Conservation (phyloP, 2,888 invertebrate genomes). For the Hoplodrina ambigua region DNA sequence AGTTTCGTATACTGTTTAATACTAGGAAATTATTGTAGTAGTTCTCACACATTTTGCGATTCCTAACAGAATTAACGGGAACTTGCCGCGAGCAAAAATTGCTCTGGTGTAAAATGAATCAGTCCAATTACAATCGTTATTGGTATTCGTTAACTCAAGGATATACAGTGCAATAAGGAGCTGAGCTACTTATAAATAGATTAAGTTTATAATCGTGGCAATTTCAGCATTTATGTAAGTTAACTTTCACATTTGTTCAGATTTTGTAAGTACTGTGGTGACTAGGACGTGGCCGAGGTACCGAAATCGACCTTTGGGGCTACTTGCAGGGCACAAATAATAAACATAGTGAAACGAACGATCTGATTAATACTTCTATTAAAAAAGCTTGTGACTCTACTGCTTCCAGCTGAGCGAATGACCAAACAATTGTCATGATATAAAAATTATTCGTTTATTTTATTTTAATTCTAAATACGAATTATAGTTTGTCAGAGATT, state of each 20-base stretch:
- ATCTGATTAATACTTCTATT: too few species aligned
- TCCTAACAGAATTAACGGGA: constrained; percentile 29
- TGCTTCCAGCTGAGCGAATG: too few species aligned
- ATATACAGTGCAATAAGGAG: constrained; percentile 42
- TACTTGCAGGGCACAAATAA: too few species aligned
- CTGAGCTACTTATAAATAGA: constrained; percentile 46
- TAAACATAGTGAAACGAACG: too few species aligned
- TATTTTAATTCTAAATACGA: too few species aligned
- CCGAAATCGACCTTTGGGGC: too few species aligned
- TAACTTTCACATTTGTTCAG: not conserved
- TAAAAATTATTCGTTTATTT: too few species aligned
- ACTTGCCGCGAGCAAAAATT: constrained; percentile 34
- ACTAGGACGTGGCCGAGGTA: too few species aligned
- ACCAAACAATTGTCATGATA: too few species aligned
- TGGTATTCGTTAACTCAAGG: constrained; percentile 57
- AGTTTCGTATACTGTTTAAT: too few species aligned
- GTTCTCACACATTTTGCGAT: constrained; percentile 25
- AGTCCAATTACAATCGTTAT: constrained; percentile 43
- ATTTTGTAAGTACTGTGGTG: not conserved
- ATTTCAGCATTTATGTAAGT: constrained; percentile 14
- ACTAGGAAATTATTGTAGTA: not conserved
- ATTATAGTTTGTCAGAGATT: too few species aligned
- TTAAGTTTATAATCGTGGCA: constrained; percentile 30
- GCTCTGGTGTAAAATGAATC: constrained; percentile 49
- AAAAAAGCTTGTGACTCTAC: too few species aligned